Conservation (phyloP, 1,140 invertebrate species). For the Heliconius hewitsoni region DNA sequence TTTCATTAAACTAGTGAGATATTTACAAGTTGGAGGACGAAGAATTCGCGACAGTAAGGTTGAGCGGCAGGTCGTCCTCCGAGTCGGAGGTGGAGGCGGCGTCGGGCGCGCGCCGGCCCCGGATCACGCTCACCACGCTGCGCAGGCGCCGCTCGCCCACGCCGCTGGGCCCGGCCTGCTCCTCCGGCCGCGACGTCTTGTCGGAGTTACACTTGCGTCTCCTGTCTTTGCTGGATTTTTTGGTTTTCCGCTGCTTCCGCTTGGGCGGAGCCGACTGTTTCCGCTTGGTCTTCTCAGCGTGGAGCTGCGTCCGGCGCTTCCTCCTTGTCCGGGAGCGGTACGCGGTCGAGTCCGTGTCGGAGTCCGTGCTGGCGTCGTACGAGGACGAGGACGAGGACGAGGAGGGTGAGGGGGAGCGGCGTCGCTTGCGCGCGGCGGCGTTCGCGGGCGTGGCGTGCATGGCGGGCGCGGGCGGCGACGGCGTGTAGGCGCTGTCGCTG, state of each 20-base stretch:
- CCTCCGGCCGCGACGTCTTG: constrained; percentile 19
- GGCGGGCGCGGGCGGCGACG: constrained; percentile 41
- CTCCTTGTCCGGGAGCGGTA: constrained; percentile 11
- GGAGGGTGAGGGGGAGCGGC: constrained; percentile 30
- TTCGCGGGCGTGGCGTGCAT: constrained; percentile 26
- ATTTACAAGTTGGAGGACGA: constrained; percentile 16
- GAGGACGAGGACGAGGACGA: constrained; percentile 13
- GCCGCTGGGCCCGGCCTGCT: constrained; percentile 54
- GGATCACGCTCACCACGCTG: constrained; percentile 3
- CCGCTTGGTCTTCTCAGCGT: background rate
- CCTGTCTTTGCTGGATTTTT: constrained; percentile 41
- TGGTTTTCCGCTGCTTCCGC: background rate
- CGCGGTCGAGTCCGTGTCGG: background rate
- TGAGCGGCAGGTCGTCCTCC: constrained; percentile 61
- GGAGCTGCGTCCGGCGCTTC: constrained; percentile 14
- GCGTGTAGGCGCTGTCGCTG: constrained; percentile 51
- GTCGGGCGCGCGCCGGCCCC: background rate
- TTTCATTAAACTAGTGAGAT: constrained; percentile 23
- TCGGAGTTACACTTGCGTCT: constrained; percentile 14
- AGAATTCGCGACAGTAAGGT: constrained; percentile 52
- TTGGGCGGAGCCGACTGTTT: background rate
- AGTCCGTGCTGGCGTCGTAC: background rate
- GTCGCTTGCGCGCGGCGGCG: constrained; percentile 14
- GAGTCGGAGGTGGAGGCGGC: constrained; percentile 46
- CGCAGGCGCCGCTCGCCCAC: constrained; percentile 21